Conservation (phyloP, 2,888 invertebrate genomes). For the Agriopis leucophaearia region DNA sequence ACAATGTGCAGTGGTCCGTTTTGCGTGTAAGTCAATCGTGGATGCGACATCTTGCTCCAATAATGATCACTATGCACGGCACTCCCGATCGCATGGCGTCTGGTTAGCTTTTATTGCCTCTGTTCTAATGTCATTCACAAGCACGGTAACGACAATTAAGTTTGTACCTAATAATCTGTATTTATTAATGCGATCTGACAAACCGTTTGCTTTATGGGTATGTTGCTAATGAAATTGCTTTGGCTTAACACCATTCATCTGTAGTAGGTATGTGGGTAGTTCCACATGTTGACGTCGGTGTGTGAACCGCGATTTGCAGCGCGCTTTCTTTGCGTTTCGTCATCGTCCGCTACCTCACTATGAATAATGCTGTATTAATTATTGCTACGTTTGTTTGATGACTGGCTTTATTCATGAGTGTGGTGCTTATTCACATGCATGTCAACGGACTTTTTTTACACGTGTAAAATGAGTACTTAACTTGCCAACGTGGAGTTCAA, state of each 20-base stretch:
- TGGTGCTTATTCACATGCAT: constrained; percentile 56
- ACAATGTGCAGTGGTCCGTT: constrained; percentile 77
- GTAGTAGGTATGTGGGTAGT: constrained; percentile 35
- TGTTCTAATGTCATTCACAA: constrained; percentile 40
- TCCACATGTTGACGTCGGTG: constrained; percentile 61
- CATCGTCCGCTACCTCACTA: constrained; percentile 60
- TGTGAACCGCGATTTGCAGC: constrained; percentile 61
- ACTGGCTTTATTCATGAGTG: constrained; percentile 69
- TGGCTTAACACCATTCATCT: constrained; percentile 24
- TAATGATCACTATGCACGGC: constrained; percentile 58
- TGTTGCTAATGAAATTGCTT: constrained; percentile 35
- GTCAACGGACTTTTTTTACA: constrained; percentile 46
- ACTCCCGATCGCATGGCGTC: constrained; percentile 47
- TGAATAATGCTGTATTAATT: constrained; percentile 73
- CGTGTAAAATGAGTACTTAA: constrained; percentile 34
- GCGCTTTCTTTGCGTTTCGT: constrained; percentile 68
- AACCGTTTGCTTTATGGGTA: constrained; percentile 34
- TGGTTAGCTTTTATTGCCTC: constrained; percentile 37
- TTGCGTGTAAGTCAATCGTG: constrained; percentile 70
- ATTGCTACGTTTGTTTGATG: constrained; percentile 66
- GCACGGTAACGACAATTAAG: constrained; percentile 45
- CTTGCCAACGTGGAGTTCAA: constrained; percentile 15
- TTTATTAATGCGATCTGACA: constrained; percentile 35
- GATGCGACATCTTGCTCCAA: constrained; percentile 63
- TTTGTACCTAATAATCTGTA: constrained; percentile 43